Evolutionary conservation across 2,797 vertebrate genomes (phyloP).

Genomic region (Leuciscus waleckii): DNA sequence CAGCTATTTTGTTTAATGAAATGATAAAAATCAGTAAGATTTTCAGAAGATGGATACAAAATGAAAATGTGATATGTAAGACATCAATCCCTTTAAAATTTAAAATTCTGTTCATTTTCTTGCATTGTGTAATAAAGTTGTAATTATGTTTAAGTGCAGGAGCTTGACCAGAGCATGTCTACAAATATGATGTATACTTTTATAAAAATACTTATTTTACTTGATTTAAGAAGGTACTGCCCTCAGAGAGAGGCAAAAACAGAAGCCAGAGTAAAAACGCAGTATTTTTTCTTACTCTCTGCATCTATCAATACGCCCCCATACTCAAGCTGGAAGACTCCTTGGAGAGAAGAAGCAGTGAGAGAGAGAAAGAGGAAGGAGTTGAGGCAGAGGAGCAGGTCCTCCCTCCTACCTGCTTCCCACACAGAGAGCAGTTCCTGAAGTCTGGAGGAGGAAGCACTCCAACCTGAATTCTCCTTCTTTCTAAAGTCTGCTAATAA

Average conservation of each 20-base stretch:
- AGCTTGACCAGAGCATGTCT: neutral
- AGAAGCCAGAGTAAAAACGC: neutral
- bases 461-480: slow-evolving; percentile 41
- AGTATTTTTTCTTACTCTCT: slow-evolving; percentile 17
- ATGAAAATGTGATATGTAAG: neutral
- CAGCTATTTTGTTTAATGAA: neutral
- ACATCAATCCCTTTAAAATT: neutral
- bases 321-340: slow-evolving; percentile 19
- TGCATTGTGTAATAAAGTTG: neutral
- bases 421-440: slow-evolving; percentile 49
- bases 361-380: slow-evolving; percentile 15
- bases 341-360: neutral
- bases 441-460: slow-evolving; percentile 55
- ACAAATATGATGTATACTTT: neutral
- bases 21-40: neutral
- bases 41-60: neutral
- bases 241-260: neutral
- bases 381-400: slow-evolving; percentile 19
- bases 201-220: neutral
- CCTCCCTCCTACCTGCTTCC: slow-evolving; percentile 56
- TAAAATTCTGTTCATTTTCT: neutral
- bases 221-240: neutral
- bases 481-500: slow-evolving; percentile 47
- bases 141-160: neutral
- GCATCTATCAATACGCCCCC: slow-evolving; percentile 30